These are phyloP conservation scores for Accipiter virgatus DNA, from an alignment of 2,113 vertebrate species.

Conservation along the genomic window DNA sequence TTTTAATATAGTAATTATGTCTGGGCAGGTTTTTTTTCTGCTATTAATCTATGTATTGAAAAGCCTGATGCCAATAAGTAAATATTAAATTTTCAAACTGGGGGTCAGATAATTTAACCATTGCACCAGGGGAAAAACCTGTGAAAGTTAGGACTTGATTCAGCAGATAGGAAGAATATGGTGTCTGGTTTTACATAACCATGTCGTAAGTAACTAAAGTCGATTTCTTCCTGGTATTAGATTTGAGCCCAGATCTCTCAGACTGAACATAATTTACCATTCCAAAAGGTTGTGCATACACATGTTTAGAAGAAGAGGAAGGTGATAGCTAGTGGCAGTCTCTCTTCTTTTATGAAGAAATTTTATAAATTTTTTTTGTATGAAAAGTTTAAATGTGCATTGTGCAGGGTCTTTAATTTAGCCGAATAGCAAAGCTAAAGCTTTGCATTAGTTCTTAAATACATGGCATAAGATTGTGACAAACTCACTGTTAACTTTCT, in stretches of 20 bases:
- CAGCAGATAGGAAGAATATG: neutral
- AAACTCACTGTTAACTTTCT: neutral
- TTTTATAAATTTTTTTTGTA: neutral
- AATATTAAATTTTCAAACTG: neutral
- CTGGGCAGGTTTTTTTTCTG: neutral
- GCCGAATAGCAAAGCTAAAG: neutral
- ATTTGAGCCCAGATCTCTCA: neutral
- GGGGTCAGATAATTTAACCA: neutral
- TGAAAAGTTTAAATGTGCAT: neutral
- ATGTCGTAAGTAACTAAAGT: neutral
- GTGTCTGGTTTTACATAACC: neutral
- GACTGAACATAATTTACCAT: neutral
- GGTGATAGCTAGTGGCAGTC: neutral
- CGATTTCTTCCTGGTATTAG: neutral
- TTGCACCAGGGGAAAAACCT: neutral
- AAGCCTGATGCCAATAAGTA: neutral
- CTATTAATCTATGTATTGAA: neutral
- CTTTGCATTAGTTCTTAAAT: neutral
- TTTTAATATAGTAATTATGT: conserved; percentile 45
- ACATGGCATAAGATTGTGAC: neutral
- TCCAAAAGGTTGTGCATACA: accelerated
- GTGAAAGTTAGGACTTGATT: neutral
- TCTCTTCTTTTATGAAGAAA: neutral
- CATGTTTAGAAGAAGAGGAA: neutral
- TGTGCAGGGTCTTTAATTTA: neutral